Evolutionary conservation across 1,140 invertebrate genomes (phyloP), one percentile per base, ranked within the genome.

Genomic region (Aricia agestis): DNA sequence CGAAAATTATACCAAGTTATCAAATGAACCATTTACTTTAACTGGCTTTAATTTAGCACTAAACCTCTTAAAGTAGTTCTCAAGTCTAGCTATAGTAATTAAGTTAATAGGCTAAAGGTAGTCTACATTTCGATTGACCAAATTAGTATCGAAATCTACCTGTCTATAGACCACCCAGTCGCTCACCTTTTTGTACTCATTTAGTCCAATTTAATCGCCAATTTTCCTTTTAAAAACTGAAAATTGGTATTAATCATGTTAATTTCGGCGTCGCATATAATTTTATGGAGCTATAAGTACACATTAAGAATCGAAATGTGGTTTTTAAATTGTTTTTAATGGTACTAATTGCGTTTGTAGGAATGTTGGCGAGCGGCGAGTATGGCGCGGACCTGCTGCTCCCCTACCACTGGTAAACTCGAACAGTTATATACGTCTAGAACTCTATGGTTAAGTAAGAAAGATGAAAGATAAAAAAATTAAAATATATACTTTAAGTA

Each of bases 311-410:
- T 73, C 72, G 72, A 73, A 31, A 67, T 72, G 63, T 45, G 45
- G 61, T 71, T 66, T 71, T 66, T 59, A 72, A 77, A 73, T 71
- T 42, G 67, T 69, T 52, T 65, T 32, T 76, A 77, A 72, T 75
- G 72, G 9, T 66, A 71, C 59, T 74, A 76, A 76, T 76, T 76
- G 75, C 72, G 75, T 74, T 73, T 74, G 63, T 63, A 72, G 57
- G 72, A 73, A 76, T 76, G 70, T 71, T 59, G 42, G 67, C 19
- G 42, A 52, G 66, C 17, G 17, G 11, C 42, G 15, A 3, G 71
- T 19, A 66, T 63, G 70, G 68, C 32, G 67, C 42, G 67, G 7
- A n/a, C 42, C 67, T 32, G 45, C 4, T 0, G 13, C 5, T n/a
- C 71, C 69, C 72, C 31, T 71, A 74, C 72, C 41, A 32, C 63